Conservation (phyloP, 2,888 invertebrate species). For the Loripinus fragilis region DNA sequence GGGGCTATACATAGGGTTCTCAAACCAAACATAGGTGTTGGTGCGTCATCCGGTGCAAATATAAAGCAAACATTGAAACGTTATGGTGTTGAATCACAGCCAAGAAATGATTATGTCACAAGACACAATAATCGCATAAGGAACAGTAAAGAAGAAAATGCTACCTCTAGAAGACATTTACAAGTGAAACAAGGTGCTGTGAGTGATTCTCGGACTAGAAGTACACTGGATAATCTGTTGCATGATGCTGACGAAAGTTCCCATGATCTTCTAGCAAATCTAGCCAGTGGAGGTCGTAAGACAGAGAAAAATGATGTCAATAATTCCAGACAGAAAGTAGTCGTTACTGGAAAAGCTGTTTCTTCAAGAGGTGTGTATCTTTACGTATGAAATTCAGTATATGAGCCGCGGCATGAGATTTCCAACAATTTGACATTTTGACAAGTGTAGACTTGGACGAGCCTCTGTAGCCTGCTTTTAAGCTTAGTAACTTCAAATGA, state of each 20-base stretch:
- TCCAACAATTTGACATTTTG: too few species aligned
- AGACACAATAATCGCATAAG: slow-evolving; percentile 9
- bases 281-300: slow-evolving; percentile 23
- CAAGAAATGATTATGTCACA: slow-evolving; percentile 44
- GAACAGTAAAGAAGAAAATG: slow-evolving; percentile 1
- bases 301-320: slow-evolving; percentile 14
- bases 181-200: slow-evolving; percentile 23
- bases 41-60: slow-evolving; percentile 29
- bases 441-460: too few species aligned
- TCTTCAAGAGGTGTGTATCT: background rate
- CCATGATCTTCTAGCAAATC: slow-evolving; percentile 54
- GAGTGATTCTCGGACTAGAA: slow-evolving; percentile 46
- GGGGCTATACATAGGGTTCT: slow-evolving; percentile 43
- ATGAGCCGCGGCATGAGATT: too few species aligned
- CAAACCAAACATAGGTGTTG: slow-evolving; percentile 39
- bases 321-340: slow-evolving; percentile 17
- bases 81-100: slow-evolving; percentile 47
- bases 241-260: slow-evolving; percentile 33
- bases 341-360: background rate
- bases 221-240: slow-evolving; percentile 55
- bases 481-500: too few species aligned
- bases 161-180: slow-evolving; percentile 10
- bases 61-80: slow-evolving; percentile 37
- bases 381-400: too few species aligned
- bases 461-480: too few species aligned